Percentiles rank a stretch among this genome's conserved stretches.
phyloP scores from a whole-genome alignment of 2,888 invertebrate genomes.

The Apotomis turbidana region DNA sequence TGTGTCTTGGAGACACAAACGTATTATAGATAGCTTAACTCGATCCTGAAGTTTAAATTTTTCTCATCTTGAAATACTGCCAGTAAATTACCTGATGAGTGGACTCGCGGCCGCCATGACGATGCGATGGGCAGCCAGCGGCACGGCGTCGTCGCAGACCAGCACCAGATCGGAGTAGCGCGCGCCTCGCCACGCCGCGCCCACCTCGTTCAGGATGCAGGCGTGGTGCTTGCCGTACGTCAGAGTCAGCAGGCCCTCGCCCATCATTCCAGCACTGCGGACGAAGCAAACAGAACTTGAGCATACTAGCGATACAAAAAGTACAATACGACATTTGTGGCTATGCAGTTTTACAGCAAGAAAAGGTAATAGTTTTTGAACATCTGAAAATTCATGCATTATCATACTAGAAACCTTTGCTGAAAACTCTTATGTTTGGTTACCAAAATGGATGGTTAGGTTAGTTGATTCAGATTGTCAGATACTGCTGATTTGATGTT shows the following conservation, averaged over 20 bases:
- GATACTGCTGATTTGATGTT: background rate
- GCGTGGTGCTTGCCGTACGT: conserved; percentile 97
- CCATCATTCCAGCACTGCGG: conserved; percentile 84
- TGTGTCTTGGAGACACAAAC: too few relatives aligned
- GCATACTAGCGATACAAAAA: background rate
- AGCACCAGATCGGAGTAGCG: conserved; percentile 94
- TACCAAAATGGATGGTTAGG: background rate
- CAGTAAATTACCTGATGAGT: conserved; percentile 86
- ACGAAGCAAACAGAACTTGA: conserved; percentile 44
- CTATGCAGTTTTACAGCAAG: too few relatives aligned
- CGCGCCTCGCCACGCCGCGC: conserved; percentile 93
- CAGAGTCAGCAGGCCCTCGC: conserved; percentile 92
- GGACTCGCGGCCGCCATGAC: conserved; percentile 95
- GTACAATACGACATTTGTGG: too few relatives aligned
- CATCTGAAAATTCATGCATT: too few relatives aligned
- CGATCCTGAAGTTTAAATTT: too few relatives aligned
- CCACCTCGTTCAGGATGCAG: conserved; percentile 95
- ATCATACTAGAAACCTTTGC: too few relatives aligned
- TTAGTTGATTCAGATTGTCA: too few relatives aligned
- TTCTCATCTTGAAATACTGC: too few relatives aligned
- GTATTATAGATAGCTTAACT: too few relatives aligned
- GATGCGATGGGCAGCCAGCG: conserved; percentile 92
- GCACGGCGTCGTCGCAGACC: conserved; percentile 92
- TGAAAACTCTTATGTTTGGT: background rate
- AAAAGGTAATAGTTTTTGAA: too few relatives aligned